Base-by-base conservation (phyloP, 2,888 invertebrate genomes). In the Anoplius nigerrimus region DNA sequence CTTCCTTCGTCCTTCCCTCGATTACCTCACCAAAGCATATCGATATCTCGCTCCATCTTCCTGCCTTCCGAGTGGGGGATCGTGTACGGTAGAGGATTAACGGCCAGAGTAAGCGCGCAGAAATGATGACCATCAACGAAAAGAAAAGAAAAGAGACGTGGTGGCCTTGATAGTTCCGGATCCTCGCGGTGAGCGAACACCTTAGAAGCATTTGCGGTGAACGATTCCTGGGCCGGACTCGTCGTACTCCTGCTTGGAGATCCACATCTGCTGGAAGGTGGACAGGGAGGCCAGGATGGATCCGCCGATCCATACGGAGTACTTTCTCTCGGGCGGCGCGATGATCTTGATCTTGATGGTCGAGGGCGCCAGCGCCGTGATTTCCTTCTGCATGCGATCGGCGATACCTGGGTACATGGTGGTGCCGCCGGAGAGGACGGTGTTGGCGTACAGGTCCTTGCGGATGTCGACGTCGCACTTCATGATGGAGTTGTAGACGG, bases 261-360 rank as follows among this genome's bases (percentile, higher is more conserved):
- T 97, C 97, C 97, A 98, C 94, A 97, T 97, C 89, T 95, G 96
- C 48, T 48, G 48, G 48, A 97, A 94, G 88, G 95, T 95, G 88
- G 95, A 94, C 83, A 98, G 90, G 6, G 97, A 96, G 64, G 97
- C 97, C 87, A 98, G 92, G 92, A 98, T 98, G 89, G 98, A 98
- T 81, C 98, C 98, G 89, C 98, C 98, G 92, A 98, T 98, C 98
- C 98, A 98, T 82, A 98, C 98, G 87, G 97, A 97, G 93, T 98
- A 98, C 90, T 98, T 98, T 89, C 98, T 93, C 92, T 98, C 98
- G 77, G 97, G 97, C 64, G 97, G 97, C 83, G 97, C 97, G 90
- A 97, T 97, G 91, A 97, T 97, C 93, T 96, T 97, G 92, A 97
- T 96, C 92, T 96, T 97, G 93, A 96, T 97, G 89, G 96, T 96